Evolutionary conservation across 2,797 vertebrate genomes (phyloP), one percentile per base, ranked within the genome.

Genomic region (Adelosebastes latens): DNA sequence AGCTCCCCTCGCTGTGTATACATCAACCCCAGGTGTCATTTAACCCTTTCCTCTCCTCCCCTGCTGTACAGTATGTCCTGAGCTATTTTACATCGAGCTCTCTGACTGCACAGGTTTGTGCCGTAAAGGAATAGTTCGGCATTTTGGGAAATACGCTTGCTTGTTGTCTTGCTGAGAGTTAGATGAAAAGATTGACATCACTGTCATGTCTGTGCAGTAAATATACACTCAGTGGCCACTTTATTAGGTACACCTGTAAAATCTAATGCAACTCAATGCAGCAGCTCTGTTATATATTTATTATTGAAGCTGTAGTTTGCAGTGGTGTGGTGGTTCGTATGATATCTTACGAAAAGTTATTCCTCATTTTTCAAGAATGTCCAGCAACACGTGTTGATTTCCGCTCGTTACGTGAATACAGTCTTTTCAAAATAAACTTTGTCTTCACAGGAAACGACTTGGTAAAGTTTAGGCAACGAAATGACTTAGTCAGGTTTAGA

Each of bases 21-120:
- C 77, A 77, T 86, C 72, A 78, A 77, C 67, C 70, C 7, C 5
- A 72, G 56, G 72, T 79, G 81, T 71, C 81, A 75, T 75, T 81
- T 84, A 86, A 90, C 85, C 66, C 79, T 69, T 84, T 82, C 52
- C 22, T 75, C 13, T 2, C 29, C 14, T 29, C 34, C 24, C 3
- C 29, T 53, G 63, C 32, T 70, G 31, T 24, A 31, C 25, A 42
- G 6, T 31, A 32, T 32, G 32, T 71, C 32, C 32, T 1, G 10
- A 64, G 20, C 5, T 73, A 20, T 65, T 66, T 64, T 11, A 63
- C 13, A 62, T 69, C 22, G 70, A 64, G 25, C 34, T 64, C n/a
- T 63, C 27, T 32, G 4, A 53, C 53, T 8, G 22, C 20, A 42
- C 6, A 58, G 8, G 24, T 22, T 29, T 72, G 53, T 31, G n/a